Percentiles rank a stretch among this genome's conserved stretches.
phyloP scores from a whole-genome alignment of 1,140 invertebrate genomes.

The Conus ventricosus region DNA sequence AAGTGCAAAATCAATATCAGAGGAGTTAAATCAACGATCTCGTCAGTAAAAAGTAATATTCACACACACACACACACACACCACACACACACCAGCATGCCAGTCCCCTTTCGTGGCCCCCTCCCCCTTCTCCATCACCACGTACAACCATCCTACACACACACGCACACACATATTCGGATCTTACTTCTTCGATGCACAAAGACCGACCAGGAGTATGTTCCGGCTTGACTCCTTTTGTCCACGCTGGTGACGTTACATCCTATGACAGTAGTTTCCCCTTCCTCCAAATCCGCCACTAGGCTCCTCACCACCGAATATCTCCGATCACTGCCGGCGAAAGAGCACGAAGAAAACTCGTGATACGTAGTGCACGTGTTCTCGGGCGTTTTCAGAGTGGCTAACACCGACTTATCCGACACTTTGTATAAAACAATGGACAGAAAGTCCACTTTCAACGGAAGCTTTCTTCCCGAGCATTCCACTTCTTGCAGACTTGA shows the following conservation, averaged over 20 bases:
- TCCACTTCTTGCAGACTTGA: conserved; percentile 15
- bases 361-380: conserved; percentile 15
- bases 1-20: too few species aligned
- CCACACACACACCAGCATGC: too few species aligned
- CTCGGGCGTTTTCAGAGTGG: not conserved
- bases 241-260: conserved; percentile 8
- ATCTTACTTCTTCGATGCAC: not conserved
- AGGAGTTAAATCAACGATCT: too few species aligned
- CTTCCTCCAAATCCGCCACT: conserved; percentile 21
- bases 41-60: too few species aligned
- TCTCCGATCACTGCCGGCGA: not conserved
- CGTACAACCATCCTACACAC: too few species aligned
- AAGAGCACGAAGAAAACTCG: conserved; percentile 18
- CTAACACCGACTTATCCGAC: not conserved
- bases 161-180: too few species aligned
- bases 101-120: too few species aligned
- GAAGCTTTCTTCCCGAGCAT: conserved; percentile 8
- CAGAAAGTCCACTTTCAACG: not conserved
- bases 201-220: not conserved
- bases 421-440: not conserved
- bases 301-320: not conserved
- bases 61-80: too few species aligned
- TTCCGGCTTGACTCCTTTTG: not conserved
- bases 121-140: too few species aligned
- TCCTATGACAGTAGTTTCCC: not conserved